Base-by-base conservation (phyloP, 2,113 vertebrate species). In the Solenodon paradoxus region DNA sequence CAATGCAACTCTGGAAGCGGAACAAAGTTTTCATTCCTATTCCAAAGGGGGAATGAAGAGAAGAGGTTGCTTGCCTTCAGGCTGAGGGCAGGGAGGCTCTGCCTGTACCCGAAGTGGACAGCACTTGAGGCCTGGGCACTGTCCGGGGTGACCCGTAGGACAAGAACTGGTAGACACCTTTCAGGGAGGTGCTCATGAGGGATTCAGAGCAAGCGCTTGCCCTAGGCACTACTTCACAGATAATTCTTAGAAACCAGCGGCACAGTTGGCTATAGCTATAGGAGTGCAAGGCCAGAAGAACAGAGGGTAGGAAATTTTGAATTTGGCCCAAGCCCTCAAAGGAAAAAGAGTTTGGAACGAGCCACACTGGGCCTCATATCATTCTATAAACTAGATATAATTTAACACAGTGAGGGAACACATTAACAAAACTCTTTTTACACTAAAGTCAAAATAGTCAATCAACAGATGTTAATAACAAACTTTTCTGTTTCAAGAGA, bases 241-340 rank as follows among this genome's bases (percentile, higher is more conserved):
- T n/a, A 61, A 35, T 86, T 93, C 95, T 94, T 80, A 95, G 86
- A 81, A 88, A 92, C n/a, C 69, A 89, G 64, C 7, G 64, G 30
- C 66, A 12, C 42, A 9, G 12, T 19, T 68, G 79, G 26, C 80
- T 59, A 7, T 68, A 85, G 83, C 51, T 66, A 38, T 64, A 79
- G 51, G 61, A 94, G 88, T 47, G 64, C 19, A 4, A 55, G 61
- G 71, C 53, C 64, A 81, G 75, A 26, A 74, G 68, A 49, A 72
- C 17, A 63, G 63, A 85, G 11, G 20, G 42, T 51, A 78, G 32
- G 42, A 85, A 80, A 87, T 16, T 30, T 0, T 80, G 82, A 87
- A 89, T 53, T 53, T 71, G 61, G 78, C 57, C 40, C 26, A 92
- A 47, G 28, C 32, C 38, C 57, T 89, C 7, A 55, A 42, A 28